Conservation (phyloP, 1,140 invertebrate species). For the Anthonomus grandis region DNA sequence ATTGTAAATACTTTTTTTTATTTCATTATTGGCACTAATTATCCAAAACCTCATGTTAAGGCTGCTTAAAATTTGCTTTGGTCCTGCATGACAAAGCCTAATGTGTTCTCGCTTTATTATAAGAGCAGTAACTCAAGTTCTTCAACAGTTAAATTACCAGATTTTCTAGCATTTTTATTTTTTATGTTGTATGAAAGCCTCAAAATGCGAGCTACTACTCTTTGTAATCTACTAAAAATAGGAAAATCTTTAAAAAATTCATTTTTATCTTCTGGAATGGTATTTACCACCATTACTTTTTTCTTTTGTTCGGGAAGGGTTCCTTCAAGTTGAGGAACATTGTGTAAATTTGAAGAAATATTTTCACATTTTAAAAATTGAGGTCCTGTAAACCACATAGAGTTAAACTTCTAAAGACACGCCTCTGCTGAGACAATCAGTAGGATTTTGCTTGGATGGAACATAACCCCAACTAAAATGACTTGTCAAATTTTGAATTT, state of each 20-base stretch:
- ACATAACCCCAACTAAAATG: conserved; percentile 39
- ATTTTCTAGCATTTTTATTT: no score
- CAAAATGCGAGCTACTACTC: no score
- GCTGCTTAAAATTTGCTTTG: background rate
- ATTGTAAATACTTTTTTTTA: background rate
- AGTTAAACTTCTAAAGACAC: background rate
- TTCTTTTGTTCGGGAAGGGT: no score
- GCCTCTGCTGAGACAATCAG: conserved; percentile 44
- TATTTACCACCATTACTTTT: no score
- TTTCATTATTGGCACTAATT: background rate
- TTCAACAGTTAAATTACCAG: no score
- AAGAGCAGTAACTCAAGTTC: no score
- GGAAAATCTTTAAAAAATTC: no score
- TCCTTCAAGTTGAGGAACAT: no score
- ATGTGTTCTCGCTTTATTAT: conserved; percentile 40
- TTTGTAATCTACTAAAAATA: no score
- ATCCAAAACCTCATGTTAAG: background rate
- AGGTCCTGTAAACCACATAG: background rate
- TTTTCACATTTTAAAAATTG: background rate
- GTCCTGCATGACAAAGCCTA: conserved; percentile 33
- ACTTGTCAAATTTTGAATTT: conserved; percentile 9
- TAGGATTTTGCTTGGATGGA: conserved; percentile 40
- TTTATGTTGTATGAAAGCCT: no score
- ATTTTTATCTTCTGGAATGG: no score
- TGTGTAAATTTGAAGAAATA: no score